Evolutionary conservation across 2,888 invertebrate genomes (phyloP), one percentile per base, ranked within the genome.

Genomic region (Hypercompe scribonia): DNA sequence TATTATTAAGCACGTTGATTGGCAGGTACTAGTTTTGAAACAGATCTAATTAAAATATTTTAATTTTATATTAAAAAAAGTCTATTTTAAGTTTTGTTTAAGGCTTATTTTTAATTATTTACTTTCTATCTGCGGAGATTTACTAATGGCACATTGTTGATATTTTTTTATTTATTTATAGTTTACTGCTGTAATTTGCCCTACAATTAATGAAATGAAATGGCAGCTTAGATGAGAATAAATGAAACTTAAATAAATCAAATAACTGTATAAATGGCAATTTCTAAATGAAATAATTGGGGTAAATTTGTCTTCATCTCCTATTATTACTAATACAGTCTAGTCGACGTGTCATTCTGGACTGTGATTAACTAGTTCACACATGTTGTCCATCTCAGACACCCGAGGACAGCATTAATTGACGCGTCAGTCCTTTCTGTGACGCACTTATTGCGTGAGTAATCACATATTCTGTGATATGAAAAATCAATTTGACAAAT

Each of bases 301-400:
- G 31, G 18, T 31, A 15, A 21, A 64, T 13, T 54, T 5, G 33
- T n/a, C 68, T 61, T 28, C 58, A 54, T 34, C 5, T 65, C 46
- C 50, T 64, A 69, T 13, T 39, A 34, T 61, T 31, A 18, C 61
- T 61, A 61, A 61, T 31, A 18, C 15, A 28, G 31, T 18, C 18
- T 61, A 31, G 31, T 31, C 61, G 15, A 31, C 61, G 31, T 18
- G 61, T 31, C 18, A 58, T 33, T 64, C 18, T 34, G 31, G 42
- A 61, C 64, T 58, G 70, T 65, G 82, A 75, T 73, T 75, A 75
- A 73, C 82, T 68, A 71, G 72, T n/a, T 65, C 68, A 70, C 78
- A 68, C 66, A 64, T 15, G 13, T 21, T 64, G 66, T 58, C 74
- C 64, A 50, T 46, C 63, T n/a, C 34, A 36, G 65, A 65, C 65